These are phyloP conservation scores for Meloidogyne chitwoodi DNA, from an alignment of 1,140 invertebrate genomes.

Conservation along the genomic window DNA sequence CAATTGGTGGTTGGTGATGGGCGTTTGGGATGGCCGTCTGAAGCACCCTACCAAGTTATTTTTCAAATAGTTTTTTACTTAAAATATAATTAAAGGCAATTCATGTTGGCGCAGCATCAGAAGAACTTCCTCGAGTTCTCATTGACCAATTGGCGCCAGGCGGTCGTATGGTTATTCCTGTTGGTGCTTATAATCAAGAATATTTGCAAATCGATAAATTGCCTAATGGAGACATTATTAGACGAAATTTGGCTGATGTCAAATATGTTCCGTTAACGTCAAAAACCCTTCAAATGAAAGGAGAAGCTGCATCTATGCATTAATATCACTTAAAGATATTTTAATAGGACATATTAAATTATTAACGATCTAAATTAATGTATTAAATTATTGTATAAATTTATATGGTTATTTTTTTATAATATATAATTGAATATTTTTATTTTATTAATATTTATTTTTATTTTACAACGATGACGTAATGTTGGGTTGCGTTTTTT, in stretches of 20 bases:
- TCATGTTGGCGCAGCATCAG: slow-evolving; percentile 85
- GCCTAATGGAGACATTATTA: slow-evolving; percentile 72
- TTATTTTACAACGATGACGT: no score
- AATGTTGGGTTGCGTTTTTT: no score
- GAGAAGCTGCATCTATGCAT: background rate
- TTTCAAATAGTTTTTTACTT: background rate
- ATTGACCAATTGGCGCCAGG: slow-evolving; percentile 74
- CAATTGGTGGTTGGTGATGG: slow-evolving; percentile 76
- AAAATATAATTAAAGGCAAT: slow-evolving; percentile 68
- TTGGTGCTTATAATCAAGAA: slow-evolving; percentile 68
- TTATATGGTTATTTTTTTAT: no score
- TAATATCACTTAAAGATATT: no score
- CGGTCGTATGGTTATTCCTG: slow-evolving; percentile 81
- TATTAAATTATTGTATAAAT: no score
- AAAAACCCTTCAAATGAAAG: slow-evolving; percentile 68
- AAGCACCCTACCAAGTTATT: slow-evolving; percentile 70
- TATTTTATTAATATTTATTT: no score
- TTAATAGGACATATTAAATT: no score
- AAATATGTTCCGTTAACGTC: slow-evolving; percentile 94
- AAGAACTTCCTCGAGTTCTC: slow-evolving; percentile 72
- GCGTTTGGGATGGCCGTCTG: slow-evolving; percentile 70
- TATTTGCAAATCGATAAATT: slow-evolving; percentile 83
- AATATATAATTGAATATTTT: no score
- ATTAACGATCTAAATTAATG: no score
- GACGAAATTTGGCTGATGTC: slow-evolving; percentile 83